phyloP scores from a whole-genome alignment of 2,797 vertebrate genomes.

The Pterois miles region DNA sequence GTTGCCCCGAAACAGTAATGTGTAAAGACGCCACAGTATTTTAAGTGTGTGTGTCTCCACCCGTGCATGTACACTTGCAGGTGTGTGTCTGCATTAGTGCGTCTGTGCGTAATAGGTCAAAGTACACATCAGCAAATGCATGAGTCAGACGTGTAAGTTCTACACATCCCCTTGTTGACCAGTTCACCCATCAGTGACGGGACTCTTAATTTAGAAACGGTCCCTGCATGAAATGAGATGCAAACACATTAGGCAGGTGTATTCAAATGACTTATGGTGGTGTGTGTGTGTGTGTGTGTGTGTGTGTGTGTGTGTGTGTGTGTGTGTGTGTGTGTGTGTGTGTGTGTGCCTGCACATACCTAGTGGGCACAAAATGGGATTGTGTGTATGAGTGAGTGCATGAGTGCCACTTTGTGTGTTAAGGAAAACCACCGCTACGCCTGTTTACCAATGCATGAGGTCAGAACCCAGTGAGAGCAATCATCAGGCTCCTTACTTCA shows the following conservation, averaged over 20 bases:
- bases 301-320: constrained; percentile 1
- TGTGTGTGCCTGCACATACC: background rate
- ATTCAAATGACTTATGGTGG: constrained; percentile 37
- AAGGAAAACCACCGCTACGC: constrained; percentile 1
- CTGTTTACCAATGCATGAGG: constrained; percentile 66
- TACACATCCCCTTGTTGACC: constrained; percentile 29
- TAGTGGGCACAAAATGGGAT: constrained; percentile 11
- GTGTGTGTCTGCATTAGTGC: constrained; percentile 7
- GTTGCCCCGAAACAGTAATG: constrained; percentile 4
- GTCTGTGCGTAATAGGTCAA: constrained; percentile 19
- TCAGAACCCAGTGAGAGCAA: constrained; percentile 52
- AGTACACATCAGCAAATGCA: background rate
- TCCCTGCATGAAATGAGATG: constrained; percentile 39
- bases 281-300: background rate
- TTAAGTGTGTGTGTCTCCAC: background rate
- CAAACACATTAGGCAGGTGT: constrained; percentile 47
- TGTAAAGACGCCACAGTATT: constrained; percentile 15
- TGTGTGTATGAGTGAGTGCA: constrained; percentile 14
- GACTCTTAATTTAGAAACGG: constrained; percentile 55
- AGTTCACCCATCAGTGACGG: constrained; percentile 29
- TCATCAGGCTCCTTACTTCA: constrained; percentile 40
- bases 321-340: background rate
- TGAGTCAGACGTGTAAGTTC: constrained; percentile 19
- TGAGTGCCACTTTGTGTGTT: constrained; percentile 26
- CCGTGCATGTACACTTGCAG: no score